Evolutionary conservation across 2,113 vertebrate genomes (phyloP), one percentile per base, ranked within the genome.

Genomic region (Marcusenius ussheri): DNA sequence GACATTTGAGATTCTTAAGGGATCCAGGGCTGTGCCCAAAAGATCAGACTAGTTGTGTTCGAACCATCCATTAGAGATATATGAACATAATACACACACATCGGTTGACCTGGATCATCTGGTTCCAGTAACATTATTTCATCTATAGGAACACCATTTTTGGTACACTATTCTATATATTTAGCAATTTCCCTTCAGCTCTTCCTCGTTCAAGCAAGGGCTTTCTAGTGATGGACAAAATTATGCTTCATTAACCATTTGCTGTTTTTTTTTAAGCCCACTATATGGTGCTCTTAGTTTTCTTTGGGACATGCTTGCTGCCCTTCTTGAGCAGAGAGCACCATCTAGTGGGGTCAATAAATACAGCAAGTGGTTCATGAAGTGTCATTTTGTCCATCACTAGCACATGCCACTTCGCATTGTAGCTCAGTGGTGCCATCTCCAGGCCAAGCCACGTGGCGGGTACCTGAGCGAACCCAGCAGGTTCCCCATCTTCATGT

Each of bases 391-490:
- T 62, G 24, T 62, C 56, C 56, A n/a, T 62, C 8, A n/a, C 24
- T 62, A 80, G 35, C 35, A 5, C 13, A 19, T 42, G 35, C 15
- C 35, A 77, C 70, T 39, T 19, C 8, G 15, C 27, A 39, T 42
- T 42, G 5, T 77, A 17, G 70, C 35, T 31, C 27, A 31, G 35
- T 42, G 74, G 31, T 5, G 70, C 15, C 70, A 39, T 17, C 8
- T 66, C 9, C 2, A 1, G n/a, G 24, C 62, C 27, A 70, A 70
- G n/a, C 9, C n/a, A 31, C 10, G 10, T 19, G 15, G 74, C 1
- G 10, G 17, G 21, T 95, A 98, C 97, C 97, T 98, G 90, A 98
- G 95, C 7, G 97, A 96, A 49, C 96, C 97, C 91, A 99, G 94
- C 62, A 96, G 93, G 0, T 95, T 89, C 11, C 90, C 95, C 96